Evolutionary conservation across 2,888 invertebrate species (phyloP).

Genomic region (Yponomeuta sedellus): DNA sequence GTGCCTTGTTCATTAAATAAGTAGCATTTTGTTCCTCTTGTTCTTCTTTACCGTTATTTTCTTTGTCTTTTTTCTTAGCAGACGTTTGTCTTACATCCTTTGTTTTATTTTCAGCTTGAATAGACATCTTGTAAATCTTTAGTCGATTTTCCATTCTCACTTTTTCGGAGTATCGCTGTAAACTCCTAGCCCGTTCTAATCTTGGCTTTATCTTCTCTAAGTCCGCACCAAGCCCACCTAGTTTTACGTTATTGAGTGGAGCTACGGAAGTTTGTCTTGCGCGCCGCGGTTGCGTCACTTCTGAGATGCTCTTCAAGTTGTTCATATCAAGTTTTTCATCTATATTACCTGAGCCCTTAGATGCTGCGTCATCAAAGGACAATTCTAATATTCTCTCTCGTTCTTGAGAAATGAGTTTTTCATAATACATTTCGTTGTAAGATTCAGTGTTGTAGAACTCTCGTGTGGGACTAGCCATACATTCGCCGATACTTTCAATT

Average conservation of each 20-base stretch:
- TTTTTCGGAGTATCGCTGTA: slow-evolving; percentile 68
- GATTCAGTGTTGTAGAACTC: slow-evolving; percentile 62
- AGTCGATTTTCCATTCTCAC: slow-evolving; percentile 66
- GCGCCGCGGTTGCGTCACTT: slow-evolving; percentile 46
- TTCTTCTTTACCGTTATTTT: slow-evolving; percentile 18
- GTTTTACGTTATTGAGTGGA: slow-evolving; percentile 45
- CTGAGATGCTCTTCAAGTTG: slow-evolving; percentile 57
- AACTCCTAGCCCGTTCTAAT: slow-evolving; percentile 61
- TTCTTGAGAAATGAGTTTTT: slow-evolving; percentile 49
- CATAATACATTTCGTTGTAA: slow-evolving; percentile 66
- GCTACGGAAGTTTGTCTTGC: slow-evolving; percentile 39
- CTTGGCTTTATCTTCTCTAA: slow-evolving; percentile 60
- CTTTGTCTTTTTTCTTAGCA: slow-evolving; percentile 21
- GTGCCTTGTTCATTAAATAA: slow-evolving; percentile 53
- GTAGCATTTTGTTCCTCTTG: slow-evolving; percentile 26
- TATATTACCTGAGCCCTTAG: slow-evolving; percentile 20
- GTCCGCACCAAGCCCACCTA: slow-evolving; percentile 66
- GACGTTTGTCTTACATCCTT: slow-evolving; percentile 30
- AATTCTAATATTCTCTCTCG: slow-evolving; percentile 32
- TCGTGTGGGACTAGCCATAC: slow-evolving; percentile 27
- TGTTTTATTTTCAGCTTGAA: slow-evolving; percentile 38
- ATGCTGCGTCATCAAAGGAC: not conserved
- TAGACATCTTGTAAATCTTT: slow-evolving; percentile 56
- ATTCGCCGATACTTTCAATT: slow-evolving; percentile 52
- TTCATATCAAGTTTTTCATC: slow-evolving; percentile 24